Evolutionary conservation across 1,140 invertebrate species (phyloP), one percentile per base, ranked within the genome.

Genomic region (Pentalonia nigronervosa): DNA sequence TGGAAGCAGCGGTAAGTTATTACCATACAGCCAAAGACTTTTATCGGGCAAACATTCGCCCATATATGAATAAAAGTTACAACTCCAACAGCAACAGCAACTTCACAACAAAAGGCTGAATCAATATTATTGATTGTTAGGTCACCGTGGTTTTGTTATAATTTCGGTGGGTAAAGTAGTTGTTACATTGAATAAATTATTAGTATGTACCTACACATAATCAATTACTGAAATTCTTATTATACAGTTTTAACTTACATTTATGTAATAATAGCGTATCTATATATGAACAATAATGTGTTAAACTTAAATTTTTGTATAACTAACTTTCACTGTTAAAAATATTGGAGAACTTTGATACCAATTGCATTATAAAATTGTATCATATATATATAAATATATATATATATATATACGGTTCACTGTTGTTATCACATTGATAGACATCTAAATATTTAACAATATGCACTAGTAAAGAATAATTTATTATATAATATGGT

Each of bases 1-100:
- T 56, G 87, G 93, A 53, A 93, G 93, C 53, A 93, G 60, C 25
- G 93, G 93, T 21, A 93, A 83, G 21, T 93, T 93, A 50, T 76
- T 91, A 21, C 93, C 93, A 56, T 90, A 93, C 86, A 93, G 88
- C 93, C 93, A 93, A 48, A 93, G 88, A 90, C 88, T 89, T 93
- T 90, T 93, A 30, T 93, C 93, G 67, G 84, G 20, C 56, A 93
- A 83, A 67, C 93, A 93, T 93, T 93, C 89, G 60, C 89, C 93
- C 88, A 93, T 93, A 93, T 93, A 93, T 93, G 53, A 91, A 45
- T 91, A 47, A 91, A 83, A 81, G n/a, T 83, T 83, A n/a, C 76
- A 47, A 91, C 90, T 48, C 20, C 67, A 21, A 36, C 91, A 36
- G 48, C 81, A 93, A 53, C 34, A 84, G n/a, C 21, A 86, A 56